Evolutionary conservation across 1,140 invertebrate genomes (phyloP).

Genomic region (Drosophila aff.): DNA sequence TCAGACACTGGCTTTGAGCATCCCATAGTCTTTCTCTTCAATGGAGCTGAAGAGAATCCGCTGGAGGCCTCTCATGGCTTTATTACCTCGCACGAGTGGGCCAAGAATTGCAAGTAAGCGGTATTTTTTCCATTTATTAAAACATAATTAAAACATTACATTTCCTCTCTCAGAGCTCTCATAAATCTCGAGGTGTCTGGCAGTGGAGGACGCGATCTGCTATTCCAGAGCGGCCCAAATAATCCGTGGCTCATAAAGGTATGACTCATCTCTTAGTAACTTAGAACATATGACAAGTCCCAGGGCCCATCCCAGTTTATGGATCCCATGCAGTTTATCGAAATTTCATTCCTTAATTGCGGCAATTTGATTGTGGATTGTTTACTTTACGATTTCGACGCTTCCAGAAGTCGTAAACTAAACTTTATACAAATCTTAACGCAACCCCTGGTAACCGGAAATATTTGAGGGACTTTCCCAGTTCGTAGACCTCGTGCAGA

Average conservation of each 20-base stretch:
- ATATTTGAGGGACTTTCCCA: conserved; percentile 2
- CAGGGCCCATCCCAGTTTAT: conserved; percentile 28
- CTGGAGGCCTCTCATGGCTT: conserved; percentile 97
- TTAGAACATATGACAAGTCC: not conserved
- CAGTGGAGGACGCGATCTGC: conserved; percentile 95
- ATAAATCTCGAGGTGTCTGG: conserved; percentile 98
- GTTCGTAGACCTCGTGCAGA: conserved; percentile 12
- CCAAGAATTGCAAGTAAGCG: conserved; percentile 87
- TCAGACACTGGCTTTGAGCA: conserved; percentile 87
- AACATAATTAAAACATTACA: not conserved
- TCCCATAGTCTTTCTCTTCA: conserved; percentile 94
- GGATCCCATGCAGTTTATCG: conserved; percentile 11
- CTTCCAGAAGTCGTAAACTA: not conserved
- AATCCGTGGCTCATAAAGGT: conserved; percentile 94
- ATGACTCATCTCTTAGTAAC: not conserved
- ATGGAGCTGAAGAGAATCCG: conserved; percentile 97
- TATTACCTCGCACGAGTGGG: conserved; percentile 96
- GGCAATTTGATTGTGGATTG: conserved; percentile 87
- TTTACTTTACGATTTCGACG: conserved; percentile 1
- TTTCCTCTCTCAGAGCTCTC: conserved; percentile 88
- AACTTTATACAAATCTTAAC: conserved; percentile 71
- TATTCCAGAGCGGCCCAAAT: conserved; percentile 97
- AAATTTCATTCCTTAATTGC: conserved; percentile 6
- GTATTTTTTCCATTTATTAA: not conserved
- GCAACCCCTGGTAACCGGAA: not conserved